Conservation (phyloP, 1,140 invertebrate genomes). For the Megathymus violae region DNA sequence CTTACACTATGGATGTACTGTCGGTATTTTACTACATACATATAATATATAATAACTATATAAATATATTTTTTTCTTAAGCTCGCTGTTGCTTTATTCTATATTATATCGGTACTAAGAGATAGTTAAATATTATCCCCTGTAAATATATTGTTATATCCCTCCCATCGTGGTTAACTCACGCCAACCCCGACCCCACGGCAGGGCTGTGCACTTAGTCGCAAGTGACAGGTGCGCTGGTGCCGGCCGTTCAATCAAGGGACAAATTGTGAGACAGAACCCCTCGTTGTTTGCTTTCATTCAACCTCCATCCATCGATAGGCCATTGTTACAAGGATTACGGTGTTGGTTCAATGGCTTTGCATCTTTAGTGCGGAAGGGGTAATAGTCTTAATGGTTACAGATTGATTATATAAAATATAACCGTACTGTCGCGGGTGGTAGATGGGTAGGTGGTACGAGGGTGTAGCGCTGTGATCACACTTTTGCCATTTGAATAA, state of each 20-base stretch:
- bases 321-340: constrained; percentile 37
- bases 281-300: constrained; percentile 64
- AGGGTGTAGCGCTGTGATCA: background rate
- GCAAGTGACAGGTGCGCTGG: constrained; percentile 66
- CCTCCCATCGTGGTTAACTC: constrained; percentile 23
- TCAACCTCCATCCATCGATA: constrained; percentile 49
- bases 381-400: constrained; percentile 1
- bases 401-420: background rate
- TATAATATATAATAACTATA: no score
- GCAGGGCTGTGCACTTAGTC: constrained; percentile 64
- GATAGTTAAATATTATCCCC: no score
- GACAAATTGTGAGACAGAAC: constrained; percentile 63
- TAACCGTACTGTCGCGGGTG: background rate
- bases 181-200: constrained; percentile 46
- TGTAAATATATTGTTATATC: no score
- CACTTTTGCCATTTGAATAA: no score
- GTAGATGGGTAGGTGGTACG: no score
- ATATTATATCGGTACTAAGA: no score
- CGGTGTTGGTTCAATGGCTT: constrained; percentile 18
- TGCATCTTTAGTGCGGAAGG: constrained; percentile 24
- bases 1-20: no score
- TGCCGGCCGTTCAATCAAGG: constrained; percentile 63
- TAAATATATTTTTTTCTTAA: no score
- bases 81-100: no score
- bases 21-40: no score